These are phyloP conservation scores for Plebejus melissa DNA, from an alignment of 2,888 invertebrate genomes.

Conservation along the genomic window DNA sequence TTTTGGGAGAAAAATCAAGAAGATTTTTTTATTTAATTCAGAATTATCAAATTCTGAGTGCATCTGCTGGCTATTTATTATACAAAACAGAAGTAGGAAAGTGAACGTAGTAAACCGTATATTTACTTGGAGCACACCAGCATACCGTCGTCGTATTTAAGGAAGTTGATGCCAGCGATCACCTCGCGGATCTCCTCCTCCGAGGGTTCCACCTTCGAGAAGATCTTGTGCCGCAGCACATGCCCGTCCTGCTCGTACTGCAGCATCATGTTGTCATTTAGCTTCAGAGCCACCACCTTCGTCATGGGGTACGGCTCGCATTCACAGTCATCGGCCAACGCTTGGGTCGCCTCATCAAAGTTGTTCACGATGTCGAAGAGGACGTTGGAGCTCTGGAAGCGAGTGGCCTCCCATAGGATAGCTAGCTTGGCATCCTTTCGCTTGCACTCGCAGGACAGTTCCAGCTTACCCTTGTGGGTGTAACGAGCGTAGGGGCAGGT, in stretches of 20 bases:
- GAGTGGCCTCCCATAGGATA: not conserved
- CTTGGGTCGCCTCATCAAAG: not conserved
- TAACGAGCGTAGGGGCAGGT: not conserved
- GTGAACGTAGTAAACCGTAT: no score
- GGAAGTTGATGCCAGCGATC: not conserved
- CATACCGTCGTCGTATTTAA: not conserved
- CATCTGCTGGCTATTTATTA: no score
- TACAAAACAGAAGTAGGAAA: no score
- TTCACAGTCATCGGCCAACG: not conserved
- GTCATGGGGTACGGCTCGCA: slow-evolving; percentile 10
- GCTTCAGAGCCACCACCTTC: not conserved
- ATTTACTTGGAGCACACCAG: not conserved
- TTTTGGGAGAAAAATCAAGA: no score
- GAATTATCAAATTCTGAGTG: no score
- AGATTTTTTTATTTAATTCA: no score
- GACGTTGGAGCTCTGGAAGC: not conserved
- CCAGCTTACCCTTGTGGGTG: not conserved
- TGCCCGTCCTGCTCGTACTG: slow-evolving; percentile 1
- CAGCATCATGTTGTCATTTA: not conserved
- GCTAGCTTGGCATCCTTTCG: not conserved
- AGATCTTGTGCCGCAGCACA: not conserved
- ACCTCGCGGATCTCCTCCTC: not conserved
- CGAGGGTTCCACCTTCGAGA: not conserved
- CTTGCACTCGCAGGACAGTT: not conserved
- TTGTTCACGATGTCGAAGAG: not conserved